Percentiles rank a stretch among this genome's conserved stretches.
Evolutionary conservation across 2,113 vertebrate species (phyloP).

Genomic region (Lutjanus erythropterus): DNA sequence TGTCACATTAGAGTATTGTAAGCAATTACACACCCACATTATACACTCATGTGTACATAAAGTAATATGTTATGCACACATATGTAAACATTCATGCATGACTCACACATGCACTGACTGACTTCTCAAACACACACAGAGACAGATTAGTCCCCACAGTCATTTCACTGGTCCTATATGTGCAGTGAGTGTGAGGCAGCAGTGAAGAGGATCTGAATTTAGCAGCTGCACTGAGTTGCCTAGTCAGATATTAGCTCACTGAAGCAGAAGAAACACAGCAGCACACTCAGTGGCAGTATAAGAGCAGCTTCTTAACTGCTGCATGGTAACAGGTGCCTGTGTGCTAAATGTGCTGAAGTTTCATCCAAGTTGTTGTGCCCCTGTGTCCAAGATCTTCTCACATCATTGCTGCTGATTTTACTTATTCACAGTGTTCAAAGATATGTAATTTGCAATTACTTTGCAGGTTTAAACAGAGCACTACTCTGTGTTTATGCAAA

Average conservation of each 20-base stretch:
- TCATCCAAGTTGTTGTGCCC: background rate
- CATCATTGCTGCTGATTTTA: slow-evolving; percentile 10
- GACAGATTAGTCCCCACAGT: slow-evolving; percentile 23
- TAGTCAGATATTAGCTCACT: slow-evolving; percentile 43
- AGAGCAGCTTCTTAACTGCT: slow-evolving; percentile 43
- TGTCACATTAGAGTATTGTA: background rate
- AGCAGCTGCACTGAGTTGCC: slow-evolving; percentile 44
- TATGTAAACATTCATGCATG: slow-evolving; percentile 18
- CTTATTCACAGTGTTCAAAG: slow-evolving; percentile 12
- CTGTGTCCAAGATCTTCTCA: background rate
- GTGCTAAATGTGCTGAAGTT: slow-evolving; percentile 36
- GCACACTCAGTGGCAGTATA: slow-evolving; percentile 66
- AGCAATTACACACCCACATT: slow-evolving; percentile 16
- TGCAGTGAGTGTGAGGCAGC: slow-evolving; percentile 32
- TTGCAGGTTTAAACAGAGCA: background rate
- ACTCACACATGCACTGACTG: background rate
- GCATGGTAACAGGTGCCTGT: slow-evolving; percentile 30
- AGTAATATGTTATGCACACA: slow-evolving; percentile 28
- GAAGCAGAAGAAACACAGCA: slow-evolving; percentile 73
- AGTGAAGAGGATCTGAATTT: slow-evolving; percentile 51
- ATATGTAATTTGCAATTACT: slow-evolving; percentile 19
- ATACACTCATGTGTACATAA: background rate
- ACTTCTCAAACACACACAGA: background rate
- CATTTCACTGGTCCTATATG: slow-evolving; percentile 15
- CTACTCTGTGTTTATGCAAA: background rate